A percentile compares a stretch with the other conserved stretches of the same genome.
These are phyloP conservation scores for Euura saliciscinereae DNA, from an alignment of 1,140 invertebrate genomes.

Conservation along the genomic window DNA sequence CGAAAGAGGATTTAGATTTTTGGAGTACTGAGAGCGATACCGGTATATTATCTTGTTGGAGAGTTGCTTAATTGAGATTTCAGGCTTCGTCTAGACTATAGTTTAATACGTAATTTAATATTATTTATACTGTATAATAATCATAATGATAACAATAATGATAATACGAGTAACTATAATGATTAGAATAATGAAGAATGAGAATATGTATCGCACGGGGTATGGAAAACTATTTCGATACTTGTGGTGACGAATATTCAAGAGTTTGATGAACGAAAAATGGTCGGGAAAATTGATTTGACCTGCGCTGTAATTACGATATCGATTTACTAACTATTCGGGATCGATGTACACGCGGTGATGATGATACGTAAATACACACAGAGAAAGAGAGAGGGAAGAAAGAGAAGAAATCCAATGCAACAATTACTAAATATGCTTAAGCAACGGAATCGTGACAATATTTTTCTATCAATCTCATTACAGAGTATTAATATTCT, in stretches of 20 bases:
- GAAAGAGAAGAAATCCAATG: background rate
- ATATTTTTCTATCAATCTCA: conserved; percentile 50
- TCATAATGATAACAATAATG: background rate
- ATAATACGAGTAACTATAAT: too few species aligned
- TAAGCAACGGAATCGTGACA: conserved; percentile 33
- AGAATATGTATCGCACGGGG: background rate
- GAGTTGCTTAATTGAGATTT: conserved; percentile 18
- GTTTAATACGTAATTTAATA: conserved; percentile 21
- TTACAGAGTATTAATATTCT: conserved; percentile 47
- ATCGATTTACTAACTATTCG: background rate
- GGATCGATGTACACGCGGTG: background rate
- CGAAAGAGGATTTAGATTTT: too few species aligned
- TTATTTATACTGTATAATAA: conserved; percentile 28
- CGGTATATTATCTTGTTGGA: background rate
- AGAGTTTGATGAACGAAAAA: background rate
- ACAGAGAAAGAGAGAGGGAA: too few species aligned
- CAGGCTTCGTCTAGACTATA: conserved; percentile 13
- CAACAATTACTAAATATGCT: conserved; percentile 16
- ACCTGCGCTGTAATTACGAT: background rate
- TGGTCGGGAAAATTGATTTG: too few species aligned
- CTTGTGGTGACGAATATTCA: background rate
- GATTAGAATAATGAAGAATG: too few species aligned
- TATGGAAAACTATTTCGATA: background rate
- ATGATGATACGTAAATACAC: background rate
- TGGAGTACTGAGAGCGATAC: background rate